Conservation (phyloP, 2,888 invertebrate genomes). For the Darwinula stevensoni region DNA sequence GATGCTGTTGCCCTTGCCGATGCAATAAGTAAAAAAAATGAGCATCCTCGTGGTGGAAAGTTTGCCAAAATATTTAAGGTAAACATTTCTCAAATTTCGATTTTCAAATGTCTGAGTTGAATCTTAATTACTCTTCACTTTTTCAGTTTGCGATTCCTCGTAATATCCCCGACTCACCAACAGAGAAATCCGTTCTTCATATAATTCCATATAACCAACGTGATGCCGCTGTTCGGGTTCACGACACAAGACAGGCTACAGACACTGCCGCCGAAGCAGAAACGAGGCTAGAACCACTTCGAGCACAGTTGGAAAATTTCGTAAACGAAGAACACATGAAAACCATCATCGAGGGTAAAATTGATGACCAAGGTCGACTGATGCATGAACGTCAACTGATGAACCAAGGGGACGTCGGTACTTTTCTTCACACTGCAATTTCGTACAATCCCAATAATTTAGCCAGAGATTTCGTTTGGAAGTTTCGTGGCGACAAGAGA, state of each 20-base stretch:
- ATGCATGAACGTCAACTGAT: too few species aligned
- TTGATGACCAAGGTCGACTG: not conserved
- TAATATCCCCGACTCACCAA: not conserved
- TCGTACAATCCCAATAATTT: conserved; percentile 1
- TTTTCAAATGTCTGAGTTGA: too few species aligned
- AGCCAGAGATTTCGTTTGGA: not conserved
- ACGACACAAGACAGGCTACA: not conserved
- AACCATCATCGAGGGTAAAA: not conserved
- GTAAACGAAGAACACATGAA: conserved; percentile 1
- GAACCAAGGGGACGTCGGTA: not conserved
- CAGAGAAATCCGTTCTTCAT: not conserved
- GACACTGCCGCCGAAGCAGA: not conserved
- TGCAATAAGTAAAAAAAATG: not conserved
- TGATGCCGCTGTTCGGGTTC: not conserved
- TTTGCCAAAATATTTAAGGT: conserved; percentile 1
- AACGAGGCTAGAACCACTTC: not conserved
- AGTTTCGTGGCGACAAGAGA: not conserved
- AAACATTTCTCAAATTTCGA: too few species aligned
- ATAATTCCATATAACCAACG: not conserved
- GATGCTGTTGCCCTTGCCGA: conserved; percentile 1
- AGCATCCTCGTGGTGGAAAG: not conserved
- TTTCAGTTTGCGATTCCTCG: not conserved
- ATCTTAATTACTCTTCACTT: too few species aligned
- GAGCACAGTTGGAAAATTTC: not conserved
- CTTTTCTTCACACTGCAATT: not conserved